Percentiles rank a stretch among this genome's conserved stretches.
Conservation (phyloP, 1,140 invertebrate species). For the Plectrocnemia conspersa region DNA sequence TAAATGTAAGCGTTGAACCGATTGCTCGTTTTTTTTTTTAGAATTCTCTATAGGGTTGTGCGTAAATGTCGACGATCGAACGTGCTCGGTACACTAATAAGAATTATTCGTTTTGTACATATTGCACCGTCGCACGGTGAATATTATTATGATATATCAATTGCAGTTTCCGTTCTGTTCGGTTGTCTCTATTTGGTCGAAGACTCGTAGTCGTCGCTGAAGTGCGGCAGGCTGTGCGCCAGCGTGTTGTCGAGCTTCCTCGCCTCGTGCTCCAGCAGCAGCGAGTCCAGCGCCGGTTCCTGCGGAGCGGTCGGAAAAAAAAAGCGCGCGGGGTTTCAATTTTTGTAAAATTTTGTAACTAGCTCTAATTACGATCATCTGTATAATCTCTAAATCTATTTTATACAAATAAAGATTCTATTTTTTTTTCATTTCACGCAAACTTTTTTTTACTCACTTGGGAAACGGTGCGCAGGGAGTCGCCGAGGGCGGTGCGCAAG, state of each 20-base stretch:
- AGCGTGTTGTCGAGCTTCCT: conserved; percentile 71
- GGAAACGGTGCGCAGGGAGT: conserved; percentile 75
- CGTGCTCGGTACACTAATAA: conserved; percentile 15
- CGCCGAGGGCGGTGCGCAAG: conserved; percentile 74
- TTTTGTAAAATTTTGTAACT: conserved; percentile 6
- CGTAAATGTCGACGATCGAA: conserved; percentile 4
- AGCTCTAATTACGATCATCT: background rate
- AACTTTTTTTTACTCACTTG: conserved; percentile 45
- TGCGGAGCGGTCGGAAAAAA: conserved; percentile 25
- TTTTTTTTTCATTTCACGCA: conserved; percentile 13
- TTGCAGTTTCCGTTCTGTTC: too few relatives aligned
- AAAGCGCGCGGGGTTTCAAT: background rate
- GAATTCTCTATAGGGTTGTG: conserved; percentile 15
- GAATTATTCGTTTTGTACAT: conserved; percentile 14
- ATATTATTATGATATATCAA: background rate
- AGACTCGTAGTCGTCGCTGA: conserved; percentile 47
- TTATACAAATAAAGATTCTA: conserved; percentile 17
- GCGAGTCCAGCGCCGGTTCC: conserved; percentile 75
- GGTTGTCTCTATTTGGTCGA: conserved; percentile 46
- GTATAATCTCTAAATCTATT: conserved; percentile 15
- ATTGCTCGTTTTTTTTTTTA: background rate
- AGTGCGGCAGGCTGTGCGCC: conserved; percentile 58
- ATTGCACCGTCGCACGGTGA: background rate
- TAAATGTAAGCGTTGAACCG: background rate
- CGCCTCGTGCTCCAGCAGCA: conserved; percentile 79